Evolutionary conservation across 1,140 invertebrate genomes (phyloP).

Genomic region (Drosophila takahashii): DNA sequence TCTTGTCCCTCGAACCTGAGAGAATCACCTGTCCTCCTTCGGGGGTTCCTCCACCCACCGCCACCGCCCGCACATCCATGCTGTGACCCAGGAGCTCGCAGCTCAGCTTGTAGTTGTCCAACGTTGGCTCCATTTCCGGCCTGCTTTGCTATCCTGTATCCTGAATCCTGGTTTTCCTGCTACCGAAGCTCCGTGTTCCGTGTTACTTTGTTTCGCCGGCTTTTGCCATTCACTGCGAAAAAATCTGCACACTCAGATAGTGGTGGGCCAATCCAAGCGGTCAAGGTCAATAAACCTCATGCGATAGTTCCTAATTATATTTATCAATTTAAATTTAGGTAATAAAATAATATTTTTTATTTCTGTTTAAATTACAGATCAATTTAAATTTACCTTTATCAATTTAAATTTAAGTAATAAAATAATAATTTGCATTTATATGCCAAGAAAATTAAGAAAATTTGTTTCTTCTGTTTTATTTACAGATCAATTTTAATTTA

Average conservation of each 20-base stretch:
- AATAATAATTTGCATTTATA: too few species aligned
- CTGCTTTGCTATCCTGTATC: constrained; percentile 2
- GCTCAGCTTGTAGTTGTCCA: constrained; percentile 90
- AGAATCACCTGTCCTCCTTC: constrained; percentile 89
- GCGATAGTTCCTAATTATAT: constrained; percentile 14
- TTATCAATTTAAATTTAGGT: too few species aligned
- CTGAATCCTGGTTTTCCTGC: background rate
- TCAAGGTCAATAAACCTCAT: constrained; percentile 15
- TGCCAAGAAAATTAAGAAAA: too few species aligned
- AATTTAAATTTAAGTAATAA: too few species aligned
- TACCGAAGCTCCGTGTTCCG: background rate
- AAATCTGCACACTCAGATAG: constrained; percentile 43
- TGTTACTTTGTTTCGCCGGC: constrained; percentile 49
- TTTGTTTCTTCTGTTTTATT: too few species aligned
- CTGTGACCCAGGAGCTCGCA: constrained; percentile 91
- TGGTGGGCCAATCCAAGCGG: background rate
- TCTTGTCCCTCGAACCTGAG: constrained; percentile 94
- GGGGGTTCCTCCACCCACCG: constrained; percentile 89
- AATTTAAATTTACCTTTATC: too few species aligned
- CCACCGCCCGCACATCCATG: constrained; percentile 92
- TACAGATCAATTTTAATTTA: too few species aligned
- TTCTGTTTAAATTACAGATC: too few species aligned
- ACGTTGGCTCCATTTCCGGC: constrained; percentile 62
- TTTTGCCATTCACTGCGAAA: constrained; percentile 31
- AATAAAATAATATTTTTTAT: too few species aligned